phyloP scores from a whole-genome alignment of 2,888 invertebrate genomes.

The Metellina segmentata region DNA sequence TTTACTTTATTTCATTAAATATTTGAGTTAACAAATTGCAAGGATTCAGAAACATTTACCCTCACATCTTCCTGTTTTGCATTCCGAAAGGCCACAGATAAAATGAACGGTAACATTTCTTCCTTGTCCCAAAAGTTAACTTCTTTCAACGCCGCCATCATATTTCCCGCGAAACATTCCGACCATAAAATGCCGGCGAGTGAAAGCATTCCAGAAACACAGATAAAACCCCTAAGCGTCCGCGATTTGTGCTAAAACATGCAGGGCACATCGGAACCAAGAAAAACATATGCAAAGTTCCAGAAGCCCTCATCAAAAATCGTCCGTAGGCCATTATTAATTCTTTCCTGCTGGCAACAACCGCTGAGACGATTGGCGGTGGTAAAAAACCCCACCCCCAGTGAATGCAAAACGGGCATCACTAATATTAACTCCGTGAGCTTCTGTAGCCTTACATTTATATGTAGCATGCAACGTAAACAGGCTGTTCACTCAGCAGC shows the following conservation, averaged over 20 bases:
- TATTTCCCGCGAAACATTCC: neutral
- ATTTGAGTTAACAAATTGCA: too few relatives aligned
- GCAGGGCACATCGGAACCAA: neutral
- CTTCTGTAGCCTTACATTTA: slow-evolving; percentile 20
- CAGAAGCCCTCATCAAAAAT: slow-evolving; percentile 31
- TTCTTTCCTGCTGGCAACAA: slow-evolving; percentile 24
- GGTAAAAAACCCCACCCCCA: neutral
- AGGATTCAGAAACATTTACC: too few relatives aligned
- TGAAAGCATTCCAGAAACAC: neutral
- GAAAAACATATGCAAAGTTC: slow-evolving; percentile 12
- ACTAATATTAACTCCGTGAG: slow-evolving; percentile 23
- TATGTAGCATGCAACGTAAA: neutral
- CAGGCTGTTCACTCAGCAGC: neutral
- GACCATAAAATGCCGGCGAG: neutral
- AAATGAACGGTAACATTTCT: too few relatives aligned
- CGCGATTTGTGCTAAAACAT: neutral
- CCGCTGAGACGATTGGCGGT: neutral
- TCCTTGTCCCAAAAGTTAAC: too few relatives aligned
- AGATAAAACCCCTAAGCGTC: neutral
- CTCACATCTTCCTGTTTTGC: too few relatives aligned
- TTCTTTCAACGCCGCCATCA: too few relatives aligned
- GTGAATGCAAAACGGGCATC: neutral
- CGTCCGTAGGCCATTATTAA: slow-evolving; percentile 46
- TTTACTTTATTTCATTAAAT: too few relatives aligned
- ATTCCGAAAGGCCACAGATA: too few relatives aligned